These are phyloP conservation scores for Excalfactoria chinensis DNA, from an alignment of 2,113 vertebrate genomes.

Conservation along the genomic window DNA sequence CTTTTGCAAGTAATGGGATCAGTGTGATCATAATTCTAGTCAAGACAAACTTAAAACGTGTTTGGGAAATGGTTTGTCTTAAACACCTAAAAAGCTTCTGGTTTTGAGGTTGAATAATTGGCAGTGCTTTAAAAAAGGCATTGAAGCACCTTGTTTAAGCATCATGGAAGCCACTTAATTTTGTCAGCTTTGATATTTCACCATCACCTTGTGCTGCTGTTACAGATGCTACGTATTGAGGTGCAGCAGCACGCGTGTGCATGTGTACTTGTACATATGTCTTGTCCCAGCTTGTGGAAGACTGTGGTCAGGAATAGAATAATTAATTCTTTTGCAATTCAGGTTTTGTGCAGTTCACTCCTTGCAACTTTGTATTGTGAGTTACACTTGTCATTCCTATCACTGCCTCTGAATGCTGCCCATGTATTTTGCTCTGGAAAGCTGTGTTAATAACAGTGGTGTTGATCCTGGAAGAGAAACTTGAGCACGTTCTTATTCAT, in stretches of 20 bases:
- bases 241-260: neutral
- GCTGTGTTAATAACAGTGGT: neutral
- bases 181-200: neutral
- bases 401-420: neutral
- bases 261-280: neutral
- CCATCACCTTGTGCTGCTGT: neutral
- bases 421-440: neutral
- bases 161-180: neutral
- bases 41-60: neutral
- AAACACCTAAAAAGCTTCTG: neutral
- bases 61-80: neutral
- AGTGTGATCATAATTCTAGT: neutral
- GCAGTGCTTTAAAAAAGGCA: neutral
- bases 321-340: neutral
- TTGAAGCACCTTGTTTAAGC: neutral
- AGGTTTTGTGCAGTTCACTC: neutral
- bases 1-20: neutral
- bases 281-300: neutral
- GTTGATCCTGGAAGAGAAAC: neutral
- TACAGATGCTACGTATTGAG: neutral
- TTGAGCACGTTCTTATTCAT: neutral
- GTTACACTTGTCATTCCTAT: neutral
- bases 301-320: neutral
- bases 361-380: neutral
- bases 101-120: neutral